Conservation (phyloP, 2,797 vertebrate genomes). For the Fringilla coelebs region DNA sequence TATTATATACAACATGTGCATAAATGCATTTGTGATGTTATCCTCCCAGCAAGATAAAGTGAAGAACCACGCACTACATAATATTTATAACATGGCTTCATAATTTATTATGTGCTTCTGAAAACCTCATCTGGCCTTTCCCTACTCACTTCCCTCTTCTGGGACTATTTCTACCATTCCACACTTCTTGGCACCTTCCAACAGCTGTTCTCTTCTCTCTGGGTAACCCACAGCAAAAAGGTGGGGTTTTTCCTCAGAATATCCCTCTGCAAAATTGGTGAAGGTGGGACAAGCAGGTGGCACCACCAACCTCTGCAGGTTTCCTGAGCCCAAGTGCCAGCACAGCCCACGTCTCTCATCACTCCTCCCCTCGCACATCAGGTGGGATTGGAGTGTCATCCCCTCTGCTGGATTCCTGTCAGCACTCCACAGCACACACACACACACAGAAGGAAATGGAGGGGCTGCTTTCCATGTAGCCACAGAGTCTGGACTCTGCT, state of each 20-base stretch:
- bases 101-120: constrained; percentile 38
- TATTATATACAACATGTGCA: neutral
- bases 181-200: neutral
- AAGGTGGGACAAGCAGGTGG: neutral
- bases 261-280: neutral
- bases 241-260: neutral
- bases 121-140: constrained; percentile 3
- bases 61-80: neutral
- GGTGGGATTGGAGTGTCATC: neutral
- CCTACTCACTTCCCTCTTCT: neutral
- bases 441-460: neutral
- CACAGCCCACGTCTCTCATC: neutral
- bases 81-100: constrained; percentile 10
- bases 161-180: neutral
- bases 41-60: neutral
- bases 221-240: neutral
- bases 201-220: neutral
- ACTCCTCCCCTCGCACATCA: neutral
- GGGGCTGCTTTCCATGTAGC: neutral
- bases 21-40: neutral
- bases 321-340: neutral
- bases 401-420: neutral
- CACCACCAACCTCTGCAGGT: neutral
- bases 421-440: neutral
- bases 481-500: neutral